Evolutionary conservation across 1,140 invertebrate genomes (phyloP).

Genomic region (Hyposmocoma kahamanoa): DNA sequence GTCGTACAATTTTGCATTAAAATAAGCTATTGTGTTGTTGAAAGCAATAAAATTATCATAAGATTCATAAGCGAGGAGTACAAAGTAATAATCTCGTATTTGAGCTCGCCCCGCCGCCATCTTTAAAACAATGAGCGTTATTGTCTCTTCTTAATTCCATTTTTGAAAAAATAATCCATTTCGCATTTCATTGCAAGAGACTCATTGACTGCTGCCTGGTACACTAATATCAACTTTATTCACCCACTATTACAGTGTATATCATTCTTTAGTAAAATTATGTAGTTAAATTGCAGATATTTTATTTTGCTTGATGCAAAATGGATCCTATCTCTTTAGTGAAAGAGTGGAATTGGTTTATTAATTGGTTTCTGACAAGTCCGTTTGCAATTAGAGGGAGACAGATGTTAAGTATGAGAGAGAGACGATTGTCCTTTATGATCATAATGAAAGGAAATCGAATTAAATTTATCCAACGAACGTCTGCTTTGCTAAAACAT

Average conservation of each 20-base stretch:
- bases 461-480: no score
- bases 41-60: slow-evolving; percentile 52
- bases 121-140: slow-evolving; percentile 70
- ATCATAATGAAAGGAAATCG: slow-evolving; percentile 54
- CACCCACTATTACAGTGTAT: not conserved
- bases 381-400: slow-evolving; percentile 34
- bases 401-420: no score
- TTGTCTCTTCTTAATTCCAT: slow-evolving; percentile 72
- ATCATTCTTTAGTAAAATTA: no score
- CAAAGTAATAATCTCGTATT: slow-evolving; percentile 60
- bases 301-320: slow-evolving; percentile 36
- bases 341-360: slow-evolving; percentile 38
- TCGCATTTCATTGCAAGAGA: slow-evolving; percentile 60
- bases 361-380: slow-evolving; percentile 44
- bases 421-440: slow-evolving; percentile 55
- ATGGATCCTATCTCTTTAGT: slow-evolving; percentile 32
- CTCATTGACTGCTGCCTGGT: slow-evolving; percentile 38
- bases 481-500: no score
- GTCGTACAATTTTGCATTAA: slow-evolving; percentile 27
- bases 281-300: no score
- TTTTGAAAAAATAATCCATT: slow-evolving; percentile 73
- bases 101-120: slow-evolving; percentile 53
- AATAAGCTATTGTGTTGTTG: slow-evolving; percentile 26
- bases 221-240: slow-evolving; percentile 27
- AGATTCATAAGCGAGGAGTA: slow-evolving; percentile 19